Conservation (phyloP, 2,888 invertebrate species). For the Chrysolina haemoptera region DNA sequence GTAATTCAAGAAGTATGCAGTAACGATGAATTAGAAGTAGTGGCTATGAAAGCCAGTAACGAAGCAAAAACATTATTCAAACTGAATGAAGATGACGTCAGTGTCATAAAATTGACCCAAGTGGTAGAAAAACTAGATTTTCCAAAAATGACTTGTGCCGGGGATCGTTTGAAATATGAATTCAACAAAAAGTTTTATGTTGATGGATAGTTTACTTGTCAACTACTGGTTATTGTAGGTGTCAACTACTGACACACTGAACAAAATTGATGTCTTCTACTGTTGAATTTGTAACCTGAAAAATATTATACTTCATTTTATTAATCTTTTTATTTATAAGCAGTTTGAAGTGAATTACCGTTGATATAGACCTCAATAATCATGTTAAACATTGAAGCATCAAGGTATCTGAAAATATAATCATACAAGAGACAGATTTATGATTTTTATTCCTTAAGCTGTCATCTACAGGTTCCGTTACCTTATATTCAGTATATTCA, state of each 20-base stretch:
- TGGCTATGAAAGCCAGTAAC: not conserved
- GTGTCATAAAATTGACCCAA: not conserved
- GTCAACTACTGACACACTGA: not conserved
- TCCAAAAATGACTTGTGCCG: not conserved
- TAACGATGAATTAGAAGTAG: not conserved
- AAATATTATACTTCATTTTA: not conserved
- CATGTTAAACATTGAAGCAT: too few species aligned
- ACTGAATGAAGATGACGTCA: not conserved
- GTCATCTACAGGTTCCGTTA: too few species aligned
- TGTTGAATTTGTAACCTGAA: not conserved
- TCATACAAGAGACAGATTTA: too few species aligned
- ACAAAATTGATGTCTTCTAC: not conserved
- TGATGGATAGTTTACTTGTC: not conserved
- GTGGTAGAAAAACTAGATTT: not conserved
- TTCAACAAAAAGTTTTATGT: not conserved
- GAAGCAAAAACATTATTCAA: not conserved
- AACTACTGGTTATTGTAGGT: not conserved
- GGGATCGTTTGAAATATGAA: not conserved
- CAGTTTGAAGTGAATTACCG: too few species aligned
- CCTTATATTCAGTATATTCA: too few species aligned
- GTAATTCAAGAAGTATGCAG: slow-evolving; percentile 3
- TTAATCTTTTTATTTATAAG: not conserved
- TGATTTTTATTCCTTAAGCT: too few species aligned
- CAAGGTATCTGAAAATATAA: too few species aligned
- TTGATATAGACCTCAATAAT: too few species aligned